These are phyloP conservation scores for Octonoba sinensis DNA, from an alignment of 2,888 invertebrate genomes.

Conservation along the genomic window DNA sequence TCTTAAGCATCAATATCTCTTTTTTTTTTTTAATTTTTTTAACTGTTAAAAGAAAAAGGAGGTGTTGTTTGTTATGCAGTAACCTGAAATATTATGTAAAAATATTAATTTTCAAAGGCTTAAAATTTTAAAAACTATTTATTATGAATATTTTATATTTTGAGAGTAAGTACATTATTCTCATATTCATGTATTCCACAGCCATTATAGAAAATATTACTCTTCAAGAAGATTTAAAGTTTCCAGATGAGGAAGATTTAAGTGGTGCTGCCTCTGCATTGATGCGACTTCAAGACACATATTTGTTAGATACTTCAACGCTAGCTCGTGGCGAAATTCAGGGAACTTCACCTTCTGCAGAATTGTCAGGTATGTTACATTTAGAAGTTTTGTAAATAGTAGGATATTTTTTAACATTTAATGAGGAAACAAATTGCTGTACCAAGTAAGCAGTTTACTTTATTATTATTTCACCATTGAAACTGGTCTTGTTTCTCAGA, in stretches of 20 bases:
- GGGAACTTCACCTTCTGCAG: slow-evolving; percentile 82
- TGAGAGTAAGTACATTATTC: no score
- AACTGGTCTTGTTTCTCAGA: background rate
- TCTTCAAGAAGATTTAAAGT: slow-evolving; percentile 80
- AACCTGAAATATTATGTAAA: no score
- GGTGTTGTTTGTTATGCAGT: no score
- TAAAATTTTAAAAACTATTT: no score
- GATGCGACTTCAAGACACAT: slow-evolving; percentile 93
- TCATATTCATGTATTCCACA: slow-evolving; percentile 68
- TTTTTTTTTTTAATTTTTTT: no score
- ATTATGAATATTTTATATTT: no score
- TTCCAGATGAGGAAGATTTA: slow-evolving; percentile 93
- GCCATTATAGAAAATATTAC: slow-evolving; percentile 84
- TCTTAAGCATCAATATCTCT: no score
- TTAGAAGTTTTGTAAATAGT: background rate
- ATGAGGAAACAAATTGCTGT: background rate
- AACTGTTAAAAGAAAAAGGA: no score
- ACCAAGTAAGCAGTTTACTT: background rate
- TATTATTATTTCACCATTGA: no score
- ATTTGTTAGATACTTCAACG: slow-evolving; percentile 87
- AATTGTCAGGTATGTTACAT: slow-evolving; percentile 73
- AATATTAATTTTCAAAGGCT: no score
- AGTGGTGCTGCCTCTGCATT: slow-evolving; percentile 95
- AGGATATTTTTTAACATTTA: background rate
- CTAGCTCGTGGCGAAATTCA: slow-evolving; percentile 88